Conservation (phyloP, 2,888 invertebrate genomes). For the Allophyes oxyacanthae region DNA sequence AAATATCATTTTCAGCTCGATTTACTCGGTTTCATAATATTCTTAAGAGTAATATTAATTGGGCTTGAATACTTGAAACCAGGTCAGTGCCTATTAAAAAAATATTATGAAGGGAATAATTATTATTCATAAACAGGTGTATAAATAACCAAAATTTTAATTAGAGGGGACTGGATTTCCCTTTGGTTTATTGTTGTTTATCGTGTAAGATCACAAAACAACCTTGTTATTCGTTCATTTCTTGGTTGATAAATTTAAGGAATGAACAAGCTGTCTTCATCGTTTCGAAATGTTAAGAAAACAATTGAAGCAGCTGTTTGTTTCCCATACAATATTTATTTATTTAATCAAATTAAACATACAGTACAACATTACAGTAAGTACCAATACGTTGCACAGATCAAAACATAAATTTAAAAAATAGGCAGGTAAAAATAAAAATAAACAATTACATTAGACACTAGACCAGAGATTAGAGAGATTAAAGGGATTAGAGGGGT, state of each 20-base stretch:
- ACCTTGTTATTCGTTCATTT: conserved; percentile 3
- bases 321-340: conserved; percentile 18
- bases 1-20: conserved; percentile 19
- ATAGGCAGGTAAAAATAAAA: too few relatives aligned
- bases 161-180: neutral
- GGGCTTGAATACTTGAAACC: conserved; percentile 20
- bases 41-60: conserved; percentile 30
- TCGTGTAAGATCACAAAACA: neutral
- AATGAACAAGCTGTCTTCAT: conserved; percentile 2
- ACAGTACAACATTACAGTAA: too few relatives aligned
- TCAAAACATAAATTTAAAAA: too few relatives aligned
- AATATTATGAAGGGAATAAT: neutral
- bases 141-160: conserved; percentile 1
- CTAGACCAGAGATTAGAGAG: too few relatives aligned
- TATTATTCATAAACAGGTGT: neutral
- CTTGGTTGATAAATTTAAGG: conserved; percentile 4
- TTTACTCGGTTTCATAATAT: conserved; percentile 32
- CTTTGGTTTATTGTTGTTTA: conserved; percentile 6
- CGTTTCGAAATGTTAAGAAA: conserved; percentile 15
- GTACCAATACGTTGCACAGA: too few relatives aligned
- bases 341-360: too few relatives aligned
- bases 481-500: too few relatives aligned
- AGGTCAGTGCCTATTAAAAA: conserved; percentile 1
- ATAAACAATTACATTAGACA: too few relatives aligned
- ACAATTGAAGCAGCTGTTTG: conserved; percentile 19